Conservation (phyloP, 2,888 invertebrate genomes). For the Leptinotarsa peninsularis region DNA sequence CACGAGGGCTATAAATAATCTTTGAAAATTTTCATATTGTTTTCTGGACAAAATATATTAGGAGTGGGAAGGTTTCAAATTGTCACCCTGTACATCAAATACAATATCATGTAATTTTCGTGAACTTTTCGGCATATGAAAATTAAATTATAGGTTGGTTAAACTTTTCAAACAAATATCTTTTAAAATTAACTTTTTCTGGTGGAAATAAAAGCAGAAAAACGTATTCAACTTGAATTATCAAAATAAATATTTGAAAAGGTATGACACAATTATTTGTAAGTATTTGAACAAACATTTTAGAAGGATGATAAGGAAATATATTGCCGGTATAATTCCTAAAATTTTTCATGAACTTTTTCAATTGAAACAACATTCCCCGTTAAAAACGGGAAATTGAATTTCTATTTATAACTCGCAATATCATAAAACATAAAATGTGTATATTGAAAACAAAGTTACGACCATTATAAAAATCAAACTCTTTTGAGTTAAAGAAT, state of each 20-base stretch:
- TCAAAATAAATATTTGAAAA: constrained; percentile 5
- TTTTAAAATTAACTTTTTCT: background rate
- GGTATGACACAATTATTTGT: constrained; percentile 2
- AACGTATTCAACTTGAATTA: background rate
- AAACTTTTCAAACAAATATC: no score
- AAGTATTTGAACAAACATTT: background rate
- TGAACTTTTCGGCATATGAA: no score
- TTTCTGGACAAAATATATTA: no score
- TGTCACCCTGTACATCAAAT: no score
- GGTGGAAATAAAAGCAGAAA: background rate
- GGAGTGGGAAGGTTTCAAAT: no score
- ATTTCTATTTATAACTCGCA: background rate
- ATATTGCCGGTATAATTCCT: background rate
- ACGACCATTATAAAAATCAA: no score
- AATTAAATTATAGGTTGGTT: no score
- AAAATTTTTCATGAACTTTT: constrained; percentile 1
- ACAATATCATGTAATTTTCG: no score
- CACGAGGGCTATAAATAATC: no score
- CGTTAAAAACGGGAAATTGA: background rate
- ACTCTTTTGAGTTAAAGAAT: no score
- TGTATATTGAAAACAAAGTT: no score
- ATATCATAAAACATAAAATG: background rate
- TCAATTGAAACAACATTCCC: constrained; percentile 1
- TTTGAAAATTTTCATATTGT: no score
- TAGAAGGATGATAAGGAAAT: background rate